Conservation (phyloP, 2,888 invertebrate species). For the Lasioglossum marginatum region DNA sequence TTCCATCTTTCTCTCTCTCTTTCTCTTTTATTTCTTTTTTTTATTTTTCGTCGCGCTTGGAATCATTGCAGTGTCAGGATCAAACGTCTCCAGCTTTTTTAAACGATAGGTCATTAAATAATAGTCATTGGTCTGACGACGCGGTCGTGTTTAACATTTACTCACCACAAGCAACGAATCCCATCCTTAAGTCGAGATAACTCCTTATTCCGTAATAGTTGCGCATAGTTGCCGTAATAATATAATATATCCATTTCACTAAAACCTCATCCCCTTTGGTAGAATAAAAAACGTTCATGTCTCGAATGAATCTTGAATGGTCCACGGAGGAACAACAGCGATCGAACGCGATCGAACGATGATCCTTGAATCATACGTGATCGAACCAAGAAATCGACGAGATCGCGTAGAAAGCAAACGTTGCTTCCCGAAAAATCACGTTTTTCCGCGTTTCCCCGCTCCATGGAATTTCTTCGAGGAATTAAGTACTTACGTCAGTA, state of each 20-base stretch:
- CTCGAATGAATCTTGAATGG: constrained; percentile 34
- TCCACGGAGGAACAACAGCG: constrained; percentile 28
- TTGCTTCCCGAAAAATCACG: constrained; percentile 49
- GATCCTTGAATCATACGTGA: not conserved
- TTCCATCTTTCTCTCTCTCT: not conserved
- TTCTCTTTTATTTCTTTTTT: constrained; percentile 1
- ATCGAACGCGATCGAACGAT: constrained; percentile 12
- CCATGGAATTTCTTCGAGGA: constrained; percentile 46
- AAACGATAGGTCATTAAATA: constrained; percentile 78
- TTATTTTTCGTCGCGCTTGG: constrained; percentile 61
- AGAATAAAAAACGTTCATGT: constrained; percentile 58
- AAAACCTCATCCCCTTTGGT: constrained; percentile 67
- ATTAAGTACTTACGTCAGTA: constrained; percentile 75
- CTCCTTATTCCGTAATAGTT: constrained; percentile 56
- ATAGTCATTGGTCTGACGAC: constrained; percentile 83
- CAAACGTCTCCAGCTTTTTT: constrained; percentile 64
- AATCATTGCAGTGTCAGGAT: constrained; percentile 68
- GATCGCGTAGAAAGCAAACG: constrained; percentile 17
- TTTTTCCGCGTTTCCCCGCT: constrained; percentile 14
- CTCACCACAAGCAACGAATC: constrained; percentile 58
- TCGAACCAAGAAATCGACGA: constrained; percentile 8
- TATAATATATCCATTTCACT: constrained; percentile 48
- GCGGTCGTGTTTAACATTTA: constrained; percentile 75
- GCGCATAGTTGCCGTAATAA: constrained; percentile 58
- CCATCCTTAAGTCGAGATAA: constrained; percentile 56